These are phyloP conservation scores for Vultur gryphus DNA, from an alignment of 2,797 vertebrate species.

Conservation along the genomic window DNA sequence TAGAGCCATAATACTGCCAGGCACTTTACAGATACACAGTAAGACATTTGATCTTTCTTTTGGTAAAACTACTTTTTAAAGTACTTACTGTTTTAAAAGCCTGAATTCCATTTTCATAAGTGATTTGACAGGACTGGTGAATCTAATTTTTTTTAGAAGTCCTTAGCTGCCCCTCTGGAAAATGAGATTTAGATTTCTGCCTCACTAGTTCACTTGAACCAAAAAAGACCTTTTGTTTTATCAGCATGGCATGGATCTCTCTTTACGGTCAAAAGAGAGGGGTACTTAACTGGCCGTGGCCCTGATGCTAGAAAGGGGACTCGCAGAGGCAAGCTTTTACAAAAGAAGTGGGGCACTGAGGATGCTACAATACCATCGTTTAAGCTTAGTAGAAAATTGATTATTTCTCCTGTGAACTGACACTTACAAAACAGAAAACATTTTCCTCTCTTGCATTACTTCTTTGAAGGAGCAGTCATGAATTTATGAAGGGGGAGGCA, in stretches of 20 bases:
- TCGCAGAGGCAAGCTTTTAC: background rate
- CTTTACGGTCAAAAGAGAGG: background rate
- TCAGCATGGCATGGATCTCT: background rate
- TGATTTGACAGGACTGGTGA: background rate
- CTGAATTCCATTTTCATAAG: background rate
- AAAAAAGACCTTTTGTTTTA: background rate
- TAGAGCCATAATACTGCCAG: constrained; percentile 52
- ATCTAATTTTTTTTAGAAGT: background rate
- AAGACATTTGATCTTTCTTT: background rate
- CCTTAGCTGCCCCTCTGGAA: background rate
- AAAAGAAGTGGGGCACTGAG: background rate
- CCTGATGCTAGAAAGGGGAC: background rate
- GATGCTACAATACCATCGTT: background rate
- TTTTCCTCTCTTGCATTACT: background rate
- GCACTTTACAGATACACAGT: constrained; percentile 48
- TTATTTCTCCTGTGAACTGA: background rate
- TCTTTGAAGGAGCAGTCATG: background rate
- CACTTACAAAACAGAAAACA: background rate
- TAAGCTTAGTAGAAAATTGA: background rate
- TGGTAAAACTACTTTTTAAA: background rate
- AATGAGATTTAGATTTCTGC: background rate
- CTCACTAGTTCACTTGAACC: background rate
- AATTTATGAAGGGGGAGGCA: background rate
- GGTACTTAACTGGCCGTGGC: background rate
- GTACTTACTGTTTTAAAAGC: background rate